These are phyloP conservation scores for Plagiodera versicolora DNA, from an alignment of 2,888 invertebrate genomes.

Conservation along the genomic window DNA sequence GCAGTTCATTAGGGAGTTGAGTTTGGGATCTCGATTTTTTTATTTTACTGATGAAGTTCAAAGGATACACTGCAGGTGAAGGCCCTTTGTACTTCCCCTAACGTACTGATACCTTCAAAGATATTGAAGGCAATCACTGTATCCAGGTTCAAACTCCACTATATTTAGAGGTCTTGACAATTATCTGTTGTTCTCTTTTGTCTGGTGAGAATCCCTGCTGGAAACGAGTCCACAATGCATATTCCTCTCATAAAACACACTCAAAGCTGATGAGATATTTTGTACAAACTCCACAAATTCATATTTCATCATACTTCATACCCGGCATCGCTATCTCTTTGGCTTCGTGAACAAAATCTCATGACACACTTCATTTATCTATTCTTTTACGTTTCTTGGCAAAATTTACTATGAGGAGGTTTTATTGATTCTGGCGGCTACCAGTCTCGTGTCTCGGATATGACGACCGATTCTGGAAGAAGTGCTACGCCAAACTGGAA, in stretches of 20 bases:
- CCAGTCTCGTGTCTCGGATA: slow-evolving; percentile 35
- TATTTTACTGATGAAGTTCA: too few relatives aligned
- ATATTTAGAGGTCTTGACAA: too few relatives aligned
- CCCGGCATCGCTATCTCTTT: neutral
- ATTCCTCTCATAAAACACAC: neutral
- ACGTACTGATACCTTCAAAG: too few relatives aligned
- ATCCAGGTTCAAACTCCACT: too few relatives aligned
- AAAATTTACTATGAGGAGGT: slow-evolving; percentile 38
- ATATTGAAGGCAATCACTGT: too few relatives aligned
- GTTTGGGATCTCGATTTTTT: too few relatives aligned
- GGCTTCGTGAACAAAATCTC: slow-evolving; percentile 13
- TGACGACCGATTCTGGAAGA: slow-evolving; percentile 26
- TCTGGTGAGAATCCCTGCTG: too few relatives aligned
- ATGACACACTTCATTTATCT: slow-evolving; percentile 33
- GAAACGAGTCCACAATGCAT: too few relatives aligned
- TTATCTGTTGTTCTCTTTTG: too few relatives aligned
- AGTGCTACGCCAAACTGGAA: slow-evolving; percentile 4
- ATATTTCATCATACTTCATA: neutral
- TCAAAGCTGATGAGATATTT: neutral
- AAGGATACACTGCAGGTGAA: too few relatives aligned
- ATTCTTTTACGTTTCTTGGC: slow-evolving; percentile 29
- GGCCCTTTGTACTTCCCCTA: too few relatives aligned
- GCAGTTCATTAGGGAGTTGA: too few relatives aligned
- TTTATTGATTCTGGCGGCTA: slow-evolving; percentile 41
- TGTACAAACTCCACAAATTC: neutral